Conservation (phyloP, 2,888 invertebrate species). For the Micoletzkya japonica region DNA sequence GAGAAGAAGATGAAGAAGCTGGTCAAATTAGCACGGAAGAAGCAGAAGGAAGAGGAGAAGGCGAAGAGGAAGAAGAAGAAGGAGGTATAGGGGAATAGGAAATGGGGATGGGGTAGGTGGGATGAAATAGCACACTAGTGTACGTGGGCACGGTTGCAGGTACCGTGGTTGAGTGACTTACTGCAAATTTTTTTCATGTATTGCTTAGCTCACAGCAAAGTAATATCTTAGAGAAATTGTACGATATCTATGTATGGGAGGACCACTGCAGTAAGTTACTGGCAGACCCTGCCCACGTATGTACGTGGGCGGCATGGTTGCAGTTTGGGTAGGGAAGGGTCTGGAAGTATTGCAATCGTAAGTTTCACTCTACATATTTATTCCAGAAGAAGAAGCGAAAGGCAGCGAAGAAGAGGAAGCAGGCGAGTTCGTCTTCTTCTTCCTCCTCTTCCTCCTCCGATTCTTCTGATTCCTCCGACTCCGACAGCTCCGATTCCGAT, state of each 20-base stretch:
- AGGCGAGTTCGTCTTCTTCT: conserved; percentile 2
- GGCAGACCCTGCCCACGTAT: no score
- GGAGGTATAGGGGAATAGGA: conserved; percentile 20
- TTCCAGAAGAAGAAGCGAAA: conserved; percentile 28
- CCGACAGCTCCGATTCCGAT: conserved; percentile 1
- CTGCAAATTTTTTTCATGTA: no score
- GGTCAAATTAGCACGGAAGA: conserved; percentile 28
- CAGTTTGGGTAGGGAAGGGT: no score
- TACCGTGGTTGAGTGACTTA: no score
- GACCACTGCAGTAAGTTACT: no score
- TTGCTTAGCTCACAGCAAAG: no score
- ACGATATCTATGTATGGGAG: no score
- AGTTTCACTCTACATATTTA: not conserved
- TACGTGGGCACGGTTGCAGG: no score
- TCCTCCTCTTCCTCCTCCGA: conserved; percentile 15
- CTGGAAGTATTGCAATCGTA: not conserved
- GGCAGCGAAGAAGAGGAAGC: conserved; percentile 32
- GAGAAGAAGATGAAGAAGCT: conserved; percentile 42
- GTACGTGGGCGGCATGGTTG: no score
- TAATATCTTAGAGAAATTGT: no score
- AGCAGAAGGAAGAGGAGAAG: conserved; percentile 32
- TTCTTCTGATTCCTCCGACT: conserved; percentile 4
- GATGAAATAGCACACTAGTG: no score
- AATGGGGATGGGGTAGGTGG: no score
- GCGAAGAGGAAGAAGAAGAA: conserved; percentile 31